Evolutionary conservation across 2,888 invertebrate genomes (phyloP), one percentile per base, ranked within the genome.

Genomic region (Rhyacophila evoluta): DNA sequence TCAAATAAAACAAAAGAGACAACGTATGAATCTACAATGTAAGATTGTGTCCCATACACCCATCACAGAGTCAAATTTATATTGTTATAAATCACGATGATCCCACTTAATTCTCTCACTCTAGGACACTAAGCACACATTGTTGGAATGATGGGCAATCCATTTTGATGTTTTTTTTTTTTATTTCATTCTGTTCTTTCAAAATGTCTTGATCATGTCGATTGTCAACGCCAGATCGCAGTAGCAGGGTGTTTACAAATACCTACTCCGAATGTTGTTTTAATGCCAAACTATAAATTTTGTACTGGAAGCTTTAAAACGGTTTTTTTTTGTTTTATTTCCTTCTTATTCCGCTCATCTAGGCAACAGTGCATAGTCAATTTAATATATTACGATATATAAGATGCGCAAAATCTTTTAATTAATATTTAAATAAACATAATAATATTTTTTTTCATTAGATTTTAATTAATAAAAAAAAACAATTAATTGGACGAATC

Each of bases 271-370:
- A 77, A 77, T 77, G 77, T 72, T 73, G 77, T 67, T 67, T 77
- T 77, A 77, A 77, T 77, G 77, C 73, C 72, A n/a, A 68, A 67
- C 73, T 41, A 73, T 77, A 77, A 77, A 77, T 77, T 73, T 69
- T 69, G 69, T 69, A 29, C 69, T 69, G 69, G 69, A 69, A 28
- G 69, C 28, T 29, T 69, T 28, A 12, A 69, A 25, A 55, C 55
- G 19, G 6, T 25, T 5, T 15, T 55, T 38, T 55, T 55, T 33
- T 33, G 29, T 33, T 55, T 55, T 55, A 25, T 25, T 55, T 55
- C 25, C 10, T 55, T 25, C 25, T 55, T 41, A 41, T 55, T 55
- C 55, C 19, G 55, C 19, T 19, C 25, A 55, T 55, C 55, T 55
- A 25, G 25, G 55, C 55, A 55, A 55, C 55, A 19, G 55, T 55